Evolutionary conservation across 2,113 vertebrate species (phyloP).

Genomic region (Microtus pennsylvanicus): DNA sequence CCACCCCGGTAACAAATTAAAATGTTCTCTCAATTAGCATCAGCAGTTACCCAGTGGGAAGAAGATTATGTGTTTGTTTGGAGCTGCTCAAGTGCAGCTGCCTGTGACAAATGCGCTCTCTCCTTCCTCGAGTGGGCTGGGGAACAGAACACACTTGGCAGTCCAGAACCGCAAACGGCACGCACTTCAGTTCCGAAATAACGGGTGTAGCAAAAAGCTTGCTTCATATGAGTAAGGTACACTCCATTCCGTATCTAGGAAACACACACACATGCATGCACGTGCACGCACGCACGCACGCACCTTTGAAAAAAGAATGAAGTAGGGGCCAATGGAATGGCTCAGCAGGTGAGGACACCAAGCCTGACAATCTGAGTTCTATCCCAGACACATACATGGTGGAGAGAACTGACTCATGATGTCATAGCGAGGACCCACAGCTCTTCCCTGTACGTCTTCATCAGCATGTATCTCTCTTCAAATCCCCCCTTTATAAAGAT

Average conservation of each 20-base stretch:
- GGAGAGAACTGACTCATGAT: neutral
- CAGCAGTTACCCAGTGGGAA: slow-evolving; percentile 59
- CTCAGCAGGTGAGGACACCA: neutral
- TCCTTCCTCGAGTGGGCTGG: slow-evolving; percentile 27
- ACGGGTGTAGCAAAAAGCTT: neutral
- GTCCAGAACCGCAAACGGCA: neutral
- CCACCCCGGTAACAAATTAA: slow-evolving; percentile 48
- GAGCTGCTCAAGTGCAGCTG: slow-evolving; percentile 59
- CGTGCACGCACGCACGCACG: neutral
- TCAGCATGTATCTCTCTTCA: neutral
- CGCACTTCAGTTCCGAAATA: neutral
- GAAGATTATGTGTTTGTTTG: slow-evolving; percentile 49
- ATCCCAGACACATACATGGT: neutral
- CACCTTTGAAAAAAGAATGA: neutral
- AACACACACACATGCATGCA: neutral
- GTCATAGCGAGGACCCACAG: neutral
- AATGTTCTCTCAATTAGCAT: slow-evolving; percentile 67
- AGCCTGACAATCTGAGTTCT: neutral
- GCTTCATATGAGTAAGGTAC: neutral
- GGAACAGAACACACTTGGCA: neutral
- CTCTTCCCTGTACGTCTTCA: neutral
- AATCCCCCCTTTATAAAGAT: neutral
- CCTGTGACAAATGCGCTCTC: neutral
- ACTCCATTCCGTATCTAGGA: neutral
- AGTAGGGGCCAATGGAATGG: neutral